A percentile compares a stretch with the other conserved stretches of the same genome.
phyloP scores from a whole-genome alignment of 2,113 vertebrate genomes.

The Oncorhynchus masou region DNA sequence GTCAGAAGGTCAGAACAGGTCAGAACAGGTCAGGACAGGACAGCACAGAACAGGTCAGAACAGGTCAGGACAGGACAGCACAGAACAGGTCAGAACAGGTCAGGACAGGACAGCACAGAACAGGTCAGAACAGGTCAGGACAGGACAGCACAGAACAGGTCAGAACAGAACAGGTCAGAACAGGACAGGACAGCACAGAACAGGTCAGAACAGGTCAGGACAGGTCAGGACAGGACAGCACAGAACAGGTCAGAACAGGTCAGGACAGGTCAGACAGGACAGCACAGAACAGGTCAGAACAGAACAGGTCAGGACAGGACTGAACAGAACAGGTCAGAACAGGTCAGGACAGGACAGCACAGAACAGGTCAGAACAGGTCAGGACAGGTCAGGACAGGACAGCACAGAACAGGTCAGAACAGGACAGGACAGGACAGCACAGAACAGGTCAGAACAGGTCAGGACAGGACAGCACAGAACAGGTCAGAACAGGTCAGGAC shows the following conservation, averaged over 20 bases:
- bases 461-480: too few species aligned
- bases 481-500: neutral
- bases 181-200: neutral
- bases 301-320: neutral
- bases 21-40: too few species aligned
- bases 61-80: too few species aligned
- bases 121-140: too few species aligned
- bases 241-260: neutral
- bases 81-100: neutral
- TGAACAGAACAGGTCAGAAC: constrained; percentile 18
- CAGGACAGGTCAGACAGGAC: neutral
- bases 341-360: too few species aligned
- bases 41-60: too few species aligned
- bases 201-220: too few species aligned
- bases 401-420: too few species aligned
- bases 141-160: too few species aligned
- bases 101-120: too few species aligned
- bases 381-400: constrained; percentile 40
- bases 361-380: neutral
- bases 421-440: constrained; percentile 14
- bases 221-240: too few species aligned
- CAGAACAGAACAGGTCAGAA: constrained; percentile 21
- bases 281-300: neutral
- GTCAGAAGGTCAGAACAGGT: too few species aligned
- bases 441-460: neutral